Evolutionary conservation across 2,888 invertebrate species (phyloP), one percentile per base, ranked within the genome.

Genomic region (Pachymerium ferrugineum): DNA sequence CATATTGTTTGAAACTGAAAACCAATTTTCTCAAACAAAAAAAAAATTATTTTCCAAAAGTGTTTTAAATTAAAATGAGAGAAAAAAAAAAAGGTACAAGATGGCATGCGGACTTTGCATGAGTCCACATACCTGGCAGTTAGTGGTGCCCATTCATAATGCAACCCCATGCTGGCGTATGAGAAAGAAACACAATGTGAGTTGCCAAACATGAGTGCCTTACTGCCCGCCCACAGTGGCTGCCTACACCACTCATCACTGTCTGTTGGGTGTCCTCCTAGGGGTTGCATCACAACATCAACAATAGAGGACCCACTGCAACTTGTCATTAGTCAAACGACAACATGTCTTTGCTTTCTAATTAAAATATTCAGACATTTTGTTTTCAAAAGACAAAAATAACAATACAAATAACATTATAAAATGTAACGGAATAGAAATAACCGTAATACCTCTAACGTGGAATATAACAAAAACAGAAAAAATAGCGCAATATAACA

Each of bases 51-150:
- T n/a, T n/a, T n/a, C n/a, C n/a, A n/a, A n/a, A n/a, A n/a, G n/a
- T n/a, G n/a, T n/a, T n/a, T n/a, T n/a, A n/a, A n/a, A n/a, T n/a
- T n/a, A n/a, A n/a, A n/a, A n/a, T n/a, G n/a, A n/a, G n/a, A n/a
- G n/a, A n/a, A n/a, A n/a, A n/a, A 22, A 22, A 54, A 16, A n/a
- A 22, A 54, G 16, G 22, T 54, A 19, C 47, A 19, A 54, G 47
- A 54, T n/a, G n/a, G n/a, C n/a, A n/a, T n/a, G 47, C 47, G 47
- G n/a, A n/a, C 47, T 54, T 54, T 54, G 47, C 47, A 54, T 54
- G 47, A 54, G 47, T 54, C 47, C 47, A 54, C 47, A 54, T 54
- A 54, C 47, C 47, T 54, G 47, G 47, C 47, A 10, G 47, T 19
- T 54, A 54, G 47, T 54, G 19, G n/a, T 54, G 47, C 19, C 47